These are phyloP conservation scores for Biston betularia DNA, from an alignment of 2,888 invertebrate species.

Conservation along the genomic window DNA sequence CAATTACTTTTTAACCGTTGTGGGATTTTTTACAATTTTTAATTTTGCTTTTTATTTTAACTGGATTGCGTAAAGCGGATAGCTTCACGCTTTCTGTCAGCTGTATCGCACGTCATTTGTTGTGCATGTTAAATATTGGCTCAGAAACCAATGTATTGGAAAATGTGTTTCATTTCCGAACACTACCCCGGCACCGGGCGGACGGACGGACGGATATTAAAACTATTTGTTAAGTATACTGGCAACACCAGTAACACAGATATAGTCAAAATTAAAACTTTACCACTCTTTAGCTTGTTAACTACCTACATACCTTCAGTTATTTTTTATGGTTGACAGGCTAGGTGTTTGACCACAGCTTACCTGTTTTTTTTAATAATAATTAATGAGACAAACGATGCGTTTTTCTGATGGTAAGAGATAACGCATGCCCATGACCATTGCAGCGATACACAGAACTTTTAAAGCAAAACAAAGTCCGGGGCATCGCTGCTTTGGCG, in stretches of 20 bases:
- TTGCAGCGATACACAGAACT: no score
- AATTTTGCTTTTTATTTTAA: neutral
- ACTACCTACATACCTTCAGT: no score
- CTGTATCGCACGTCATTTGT: neutral
- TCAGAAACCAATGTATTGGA: constrained; percentile 10
- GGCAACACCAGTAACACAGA: neutral
- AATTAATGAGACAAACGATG: no score
- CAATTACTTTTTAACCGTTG: no score
- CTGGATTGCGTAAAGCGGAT: no score
- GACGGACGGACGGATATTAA: constrained; percentile 28
- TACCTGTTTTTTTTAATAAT: no score
- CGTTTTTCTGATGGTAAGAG: no score
- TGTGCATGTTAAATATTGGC: constrained; percentile 2
- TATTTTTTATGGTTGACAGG: neutral
- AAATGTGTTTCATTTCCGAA: constrained; percentile 9
- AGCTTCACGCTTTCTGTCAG: neutral
- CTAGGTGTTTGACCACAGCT: no score
- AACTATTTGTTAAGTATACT: constrained; percentile 17
- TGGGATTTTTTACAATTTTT: no score
- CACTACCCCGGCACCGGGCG: neutral
- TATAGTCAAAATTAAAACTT: neutral
- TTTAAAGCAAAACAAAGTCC: no score
- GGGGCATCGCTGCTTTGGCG: no score
- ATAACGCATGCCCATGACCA: no score
- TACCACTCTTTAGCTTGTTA: neutral